Conservation (phyloP, 1,140 invertebrate genomes). For the Notospermus geniculatus region DNA sequence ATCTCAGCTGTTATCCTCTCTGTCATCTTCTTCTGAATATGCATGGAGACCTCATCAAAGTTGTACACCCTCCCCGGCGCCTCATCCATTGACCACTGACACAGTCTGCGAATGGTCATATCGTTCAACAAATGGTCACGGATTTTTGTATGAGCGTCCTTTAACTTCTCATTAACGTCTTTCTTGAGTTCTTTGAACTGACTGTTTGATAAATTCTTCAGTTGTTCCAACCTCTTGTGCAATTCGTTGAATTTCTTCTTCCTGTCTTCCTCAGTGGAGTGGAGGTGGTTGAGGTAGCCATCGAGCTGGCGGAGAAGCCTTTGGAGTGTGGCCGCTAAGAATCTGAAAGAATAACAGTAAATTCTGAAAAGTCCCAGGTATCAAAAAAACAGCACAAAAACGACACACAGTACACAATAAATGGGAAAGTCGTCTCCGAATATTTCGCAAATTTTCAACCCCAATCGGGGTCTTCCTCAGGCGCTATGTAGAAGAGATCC, state of each 20-base stretch:
- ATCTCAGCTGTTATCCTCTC: not conserved
- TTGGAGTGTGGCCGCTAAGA: not conserved
- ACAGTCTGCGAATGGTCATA: not conserved
- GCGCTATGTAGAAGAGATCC: too few relatives aligned
- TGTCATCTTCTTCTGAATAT: conserved; percentile 4
- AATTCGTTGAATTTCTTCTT: not conserved
- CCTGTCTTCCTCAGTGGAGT: conserved; percentile 5
- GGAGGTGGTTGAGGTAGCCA: conserved; percentile 3
- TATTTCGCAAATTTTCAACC: too few relatives aligned
- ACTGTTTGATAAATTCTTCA: not conserved
- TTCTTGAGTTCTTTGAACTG: conserved; percentile 9
- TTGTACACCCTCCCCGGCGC: not conserved
- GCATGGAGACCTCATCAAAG: not conserved
- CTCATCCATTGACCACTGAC: not conserved
- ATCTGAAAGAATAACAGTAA: not conserved
- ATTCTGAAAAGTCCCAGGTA: not conserved
- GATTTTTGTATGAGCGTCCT: not conserved
- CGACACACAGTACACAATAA: too few relatives aligned
- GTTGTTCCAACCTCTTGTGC: not conserved
- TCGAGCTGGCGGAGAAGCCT: conserved; percentile 1
- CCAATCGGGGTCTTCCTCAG: too few relatives aligned
- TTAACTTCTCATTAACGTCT: conserved; percentile 1
- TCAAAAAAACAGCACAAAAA: too few relatives aligned
- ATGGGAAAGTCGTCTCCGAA: too few relatives aligned
- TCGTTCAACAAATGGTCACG: not conserved